Evolutionary conservation across 2,113 vertebrate species (phyloP).

Genomic region (Cryptoleucopteryx plumbea): DNA sequence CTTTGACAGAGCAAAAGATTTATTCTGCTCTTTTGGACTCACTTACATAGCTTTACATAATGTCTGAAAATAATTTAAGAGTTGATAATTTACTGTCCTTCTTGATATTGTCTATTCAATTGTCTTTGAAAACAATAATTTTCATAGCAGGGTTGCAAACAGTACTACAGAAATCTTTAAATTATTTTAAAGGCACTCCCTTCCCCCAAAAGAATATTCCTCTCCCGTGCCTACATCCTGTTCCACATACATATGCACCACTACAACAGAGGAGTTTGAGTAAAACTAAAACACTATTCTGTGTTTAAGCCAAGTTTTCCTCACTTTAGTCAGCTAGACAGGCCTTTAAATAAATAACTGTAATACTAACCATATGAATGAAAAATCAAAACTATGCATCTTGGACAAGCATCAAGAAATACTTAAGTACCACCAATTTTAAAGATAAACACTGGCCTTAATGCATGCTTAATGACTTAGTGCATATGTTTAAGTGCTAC

Average conservation of each 20-base stretch:
- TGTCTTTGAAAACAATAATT: neutral
- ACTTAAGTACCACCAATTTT: neutral
- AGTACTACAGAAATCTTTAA: neutral
- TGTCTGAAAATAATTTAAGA: neutral
- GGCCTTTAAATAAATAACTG: neutral
- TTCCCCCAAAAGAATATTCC: neutral
- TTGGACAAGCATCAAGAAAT: constrained; percentile 15
- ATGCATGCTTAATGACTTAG: neutral
- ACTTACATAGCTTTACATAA: neutral
- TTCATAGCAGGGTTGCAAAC: neutral
- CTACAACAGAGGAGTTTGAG: neutral
- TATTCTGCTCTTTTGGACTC: neutral
- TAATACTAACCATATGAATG: neutral
- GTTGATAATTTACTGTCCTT: neutral
- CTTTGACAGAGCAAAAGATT: neutral
- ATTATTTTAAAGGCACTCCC: neutral
- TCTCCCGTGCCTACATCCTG: neutral
- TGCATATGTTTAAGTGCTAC: neutral
- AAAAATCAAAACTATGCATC: neutral
- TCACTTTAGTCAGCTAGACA: neutral
- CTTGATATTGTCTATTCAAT: neutral
- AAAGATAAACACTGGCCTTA: neutral
- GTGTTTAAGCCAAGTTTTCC: neutral
- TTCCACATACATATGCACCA: neutral
- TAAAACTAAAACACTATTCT: neutral